Evolutionary conservation across 1,140 invertebrate species (phyloP).

Genomic region (Macrocentrus cingulum): DNA sequence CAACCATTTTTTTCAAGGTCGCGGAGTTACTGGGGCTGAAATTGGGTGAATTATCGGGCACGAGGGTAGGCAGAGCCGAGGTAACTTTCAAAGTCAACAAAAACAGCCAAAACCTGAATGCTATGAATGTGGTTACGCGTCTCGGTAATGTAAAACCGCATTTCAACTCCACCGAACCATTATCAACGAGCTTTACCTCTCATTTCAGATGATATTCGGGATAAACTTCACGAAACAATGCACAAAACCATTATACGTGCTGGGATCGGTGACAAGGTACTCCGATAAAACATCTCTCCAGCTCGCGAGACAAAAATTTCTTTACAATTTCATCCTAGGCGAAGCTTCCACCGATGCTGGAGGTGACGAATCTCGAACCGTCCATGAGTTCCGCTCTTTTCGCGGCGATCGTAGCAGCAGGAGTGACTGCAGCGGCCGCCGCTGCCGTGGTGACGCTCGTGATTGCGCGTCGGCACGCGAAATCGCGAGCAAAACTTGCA

Average conservation of each 20-base stretch:
- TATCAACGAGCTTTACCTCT: slow-evolving; percentile 21
- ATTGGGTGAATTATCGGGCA: slow-evolving; percentile 58
- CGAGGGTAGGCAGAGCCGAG: slow-evolving; percentile 73
- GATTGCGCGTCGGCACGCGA: slow-evolving; percentile 73
- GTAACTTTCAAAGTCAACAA: slow-evolving; percentile 79
- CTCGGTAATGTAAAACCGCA: slow-evolving; percentile 63
- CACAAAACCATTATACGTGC: slow-evolving; percentile 69
- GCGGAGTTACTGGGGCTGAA: slow-evolving; percentile 65
- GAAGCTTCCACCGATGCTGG: slow-evolving; percentile 62
- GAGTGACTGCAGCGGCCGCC: slow-evolving; percentile 70
- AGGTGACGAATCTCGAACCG: slow-evolving; percentile 38
- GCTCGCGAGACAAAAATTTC: background rate
- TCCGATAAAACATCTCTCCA: too few species aligned
- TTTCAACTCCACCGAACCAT: background rate
- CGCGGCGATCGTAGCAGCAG: slow-evolving; percentile 61
- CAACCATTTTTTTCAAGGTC: slow-evolving; percentile 46
- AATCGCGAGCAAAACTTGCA: slow-evolving; percentile 71
- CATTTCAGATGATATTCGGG: slow-evolving; percentile 64
- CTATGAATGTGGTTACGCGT: slow-evolving; percentile 69
- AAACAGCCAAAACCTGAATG: slow-evolving; percentile 70
- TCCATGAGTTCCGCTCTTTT: slow-evolving; percentile 56
- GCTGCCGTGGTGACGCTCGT: slow-evolving; percentile 70
- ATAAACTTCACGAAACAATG: slow-evolving; percentile 61
- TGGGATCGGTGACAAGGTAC: slow-evolving; percentile 80
- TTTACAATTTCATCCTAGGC: slow-evolving; percentile 46